Base-by-base conservation (phyloP, 2,113 vertebrate genomes). In the Mirza zaza region DNA sequence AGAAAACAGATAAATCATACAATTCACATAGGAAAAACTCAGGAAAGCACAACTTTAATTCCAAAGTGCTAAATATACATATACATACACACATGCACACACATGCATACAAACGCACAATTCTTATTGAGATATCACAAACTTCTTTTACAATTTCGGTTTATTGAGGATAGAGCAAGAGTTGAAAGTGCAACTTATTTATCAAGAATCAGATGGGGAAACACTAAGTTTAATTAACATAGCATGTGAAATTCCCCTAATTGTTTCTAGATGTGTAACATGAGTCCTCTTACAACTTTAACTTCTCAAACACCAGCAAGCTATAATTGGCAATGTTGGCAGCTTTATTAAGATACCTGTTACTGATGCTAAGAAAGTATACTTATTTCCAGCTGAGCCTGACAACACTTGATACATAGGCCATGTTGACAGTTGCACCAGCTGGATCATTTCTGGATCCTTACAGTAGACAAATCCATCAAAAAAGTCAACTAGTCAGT, bases 341-440 rank as follows among this genome's bases (percentile, higher is more conserved):
- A 95, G 65, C 29, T 92, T 94, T 92, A 45, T 92, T 92, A 87
- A 96, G 80, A 85, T 76, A 84, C 14, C 32, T 88, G 45, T 89
- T 97, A 57, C 61, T 13, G 36, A 83, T 83, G n/a, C 39, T 87
- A 86, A 65, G 76, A 82, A 96, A 83, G 25, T 36, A 45, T 0
- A 5, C 79, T 87, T 12, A 45, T 79, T 89, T 93, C 94, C 55
- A 84, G 25, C 29, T 23, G n/a, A 96, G 65, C 20, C 21, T 92
- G 92, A 90, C 81, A 96, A 34, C 67, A 82, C 61, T 57, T 96
- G 84, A 92, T 90, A 55, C 71, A 85, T 36, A 68, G 80, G 48
- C 32, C 32, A 61, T 65, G 63, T 34, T 97, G 91, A 91, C 83
- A 93, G 71, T 29, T 70, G 73, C 20, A 76, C 45, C 75, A 95